Base-by-base conservation (phyloP, 1,140 invertebrate species). In the Melanaphis sacchari region DNA sequence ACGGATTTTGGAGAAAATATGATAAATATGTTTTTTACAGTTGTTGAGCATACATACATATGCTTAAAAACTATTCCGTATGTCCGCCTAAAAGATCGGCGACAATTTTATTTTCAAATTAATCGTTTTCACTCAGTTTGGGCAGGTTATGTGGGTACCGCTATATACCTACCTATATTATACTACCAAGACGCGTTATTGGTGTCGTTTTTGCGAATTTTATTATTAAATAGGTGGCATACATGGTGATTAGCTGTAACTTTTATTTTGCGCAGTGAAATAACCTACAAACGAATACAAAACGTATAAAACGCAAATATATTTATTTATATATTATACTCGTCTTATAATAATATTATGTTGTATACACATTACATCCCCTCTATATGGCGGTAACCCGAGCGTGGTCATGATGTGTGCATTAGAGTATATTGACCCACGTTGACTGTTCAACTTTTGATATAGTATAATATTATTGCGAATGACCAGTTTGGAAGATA, bases 211-310 rank as follows among this genome's bases (percentile, higher is more conserved):
- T 11, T 87, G 84, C 26, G 41, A 41, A 87, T 87, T 87, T 46
- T 87, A 87, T 46, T 38, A 66, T 66, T n/a, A 26, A 40, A 24
- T 82, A 38, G n/a, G 81, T 38, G 24, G 18, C 11, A 36, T 40
- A 38, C 22, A 43, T 5, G 8, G 43, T n/a, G 85, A 36, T 49
- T 88, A n/a, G n/a, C 1, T 21, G 46, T 38, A 54, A 46, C 31
- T 76, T n/a, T 91, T 46, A 24, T 91, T 76, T 43, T 91, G 90
- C 90, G 90, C 90, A 91, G 90, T n/a, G 18, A 76, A 91, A 91
- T 76, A 91, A 91, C 90, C 54, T 76, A 76, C 49, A 52, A 54
- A 54, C 24, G 49, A 52, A 38, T 40, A 26, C 26, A 40, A 43
- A 88, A 66, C 15, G 59, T 88, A 88, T 43, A 88, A 49, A 46